These are phyloP conservation scores for Machimus atricapillus DNA, from an alignment of 2,888 invertebrate species.

Conservation along the genomic window DNA sequence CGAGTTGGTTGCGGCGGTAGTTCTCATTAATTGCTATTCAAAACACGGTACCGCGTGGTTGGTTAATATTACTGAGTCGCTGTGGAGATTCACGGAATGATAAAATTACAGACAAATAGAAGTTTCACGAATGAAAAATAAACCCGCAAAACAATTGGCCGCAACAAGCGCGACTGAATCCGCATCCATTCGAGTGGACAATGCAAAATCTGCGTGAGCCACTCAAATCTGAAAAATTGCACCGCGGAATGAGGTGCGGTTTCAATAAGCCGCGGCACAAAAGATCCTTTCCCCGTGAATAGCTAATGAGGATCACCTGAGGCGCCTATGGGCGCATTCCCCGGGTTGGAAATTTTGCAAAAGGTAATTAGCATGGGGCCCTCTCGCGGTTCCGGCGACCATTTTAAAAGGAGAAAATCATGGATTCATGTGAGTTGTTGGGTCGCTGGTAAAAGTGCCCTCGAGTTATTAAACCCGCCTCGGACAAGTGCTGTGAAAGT, in stretches of 20 bases:
- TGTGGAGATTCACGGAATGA: not conserved
- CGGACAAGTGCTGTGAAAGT: slow-evolving; percentile 22
- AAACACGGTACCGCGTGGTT: not conserved
- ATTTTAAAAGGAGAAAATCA: not conserved
- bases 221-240: slow-evolving; percentile 2
- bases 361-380: not conserved
- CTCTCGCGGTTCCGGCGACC: not conserved
- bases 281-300: not conserved
- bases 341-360: not conserved
- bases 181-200: not conserved
- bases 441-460: slow-evolving; percentile 3
- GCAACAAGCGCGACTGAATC: not conserved
- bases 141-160: not conserved
- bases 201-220: not conserved
- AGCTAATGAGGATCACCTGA: not conserved
- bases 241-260: not conserved
- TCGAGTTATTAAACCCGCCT: not conserved
- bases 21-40: not conserved
- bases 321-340: not conserved
- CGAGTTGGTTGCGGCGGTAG: not conserved
- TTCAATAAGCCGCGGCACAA: not conserved
- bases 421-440: not conserved
- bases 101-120: not conserved
- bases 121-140: not conserved
- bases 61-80: not conserved